Evolutionary conservation across 2,797 vertebrate genomes (phyloP), one percentile per base, ranked within the genome.

Genomic region (Oreochromis mossambicus): DNA sequence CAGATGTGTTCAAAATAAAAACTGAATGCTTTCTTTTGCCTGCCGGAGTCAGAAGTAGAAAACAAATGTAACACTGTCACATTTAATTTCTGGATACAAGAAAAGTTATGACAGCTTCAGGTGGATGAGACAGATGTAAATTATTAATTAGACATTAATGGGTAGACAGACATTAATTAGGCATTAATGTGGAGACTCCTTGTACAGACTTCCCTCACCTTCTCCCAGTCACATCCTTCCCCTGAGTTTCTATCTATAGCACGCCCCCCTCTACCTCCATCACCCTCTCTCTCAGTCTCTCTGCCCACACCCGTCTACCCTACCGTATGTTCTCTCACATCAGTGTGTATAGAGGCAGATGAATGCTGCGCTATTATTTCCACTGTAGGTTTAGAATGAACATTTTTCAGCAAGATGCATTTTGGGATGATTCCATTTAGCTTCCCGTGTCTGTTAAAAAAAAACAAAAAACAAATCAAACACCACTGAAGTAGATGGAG

Each of bases 121-220:
- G 92, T 91, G 90, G 86, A 88, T 5, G 84, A 93, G 90, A 83
- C 88, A 21, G 89, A 87, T 79, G 68, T 94, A 81, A 94, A 93
- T 94, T 90, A 92, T 93, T 90, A 89, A 94, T 90, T 81, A 83
- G 89, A 90, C 90, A 91, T 92, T 94, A 94, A 91, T 84, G 84
- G 81, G 84, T 52, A 90, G 92, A 89, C 90, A 91, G 92, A 90
- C 93, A 92, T 93, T 94, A 94, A 95, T 95, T 94, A 94, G 90
- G 76, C 84, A 94, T 94, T 92, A 92, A 94, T 83, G 94, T 83
- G 88, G 91, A 85, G 89, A 81, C 84, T 89, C 92, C 83, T 88
- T 26, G 73, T 78, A 83, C 79, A 87, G 84, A 82, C 86, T 88
- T 68, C 81, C 55, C 55, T 79, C 86, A 56, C 78, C 81, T 86